A percentile compares a stretch with the other conserved stretches of the same genome.
Conservation (phyloP, 2,888 invertebrate species). For the Eupithecia tripunctaria region DNA sequence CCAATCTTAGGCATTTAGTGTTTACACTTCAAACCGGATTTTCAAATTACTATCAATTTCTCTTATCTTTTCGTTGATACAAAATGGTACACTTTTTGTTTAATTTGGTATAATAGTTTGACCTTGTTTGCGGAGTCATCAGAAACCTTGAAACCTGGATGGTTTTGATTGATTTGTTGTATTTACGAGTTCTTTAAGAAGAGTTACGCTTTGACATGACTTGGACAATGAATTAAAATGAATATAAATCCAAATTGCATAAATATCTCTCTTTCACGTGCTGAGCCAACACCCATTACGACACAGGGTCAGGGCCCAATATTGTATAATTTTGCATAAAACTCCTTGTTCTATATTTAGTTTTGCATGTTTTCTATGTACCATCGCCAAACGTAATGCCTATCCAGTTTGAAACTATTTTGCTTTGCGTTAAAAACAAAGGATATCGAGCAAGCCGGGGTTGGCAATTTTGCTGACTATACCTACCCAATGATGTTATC, state of each 20-base stretch:
- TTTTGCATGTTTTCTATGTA: too few relatives aligned
- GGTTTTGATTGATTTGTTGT: background rate
- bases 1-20: background rate
- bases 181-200: too few relatives aligned
- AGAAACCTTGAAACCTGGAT: background rate
- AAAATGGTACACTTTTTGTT: background rate
- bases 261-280: background rate
- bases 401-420: too few relatives aligned
- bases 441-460: too few relatives aligned
- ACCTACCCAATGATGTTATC: too few relatives aligned
- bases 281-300: too few relatives aligned
- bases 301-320: too few relatives aligned
- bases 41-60: background rate
- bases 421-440: too few relatives aligned
- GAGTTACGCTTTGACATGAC: background rate
- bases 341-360: too few relatives aligned
- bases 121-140: background rate
- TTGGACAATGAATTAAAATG: background rate
- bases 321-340: too few relatives aligned
- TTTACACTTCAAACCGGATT: background rate
- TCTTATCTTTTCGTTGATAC: background rate
- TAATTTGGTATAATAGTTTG: background rate
- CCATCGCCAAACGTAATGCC: too few relatives aligned
- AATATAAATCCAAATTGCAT: background rate
- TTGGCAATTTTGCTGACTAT: too few relatives aligned